A percentile compares a stretch with the other conserved stretches of the same genome.
phyloP scores from a whole-genome alignment of 2,113 vertebrate species.

The Ifrita kowaldi region DNA sequence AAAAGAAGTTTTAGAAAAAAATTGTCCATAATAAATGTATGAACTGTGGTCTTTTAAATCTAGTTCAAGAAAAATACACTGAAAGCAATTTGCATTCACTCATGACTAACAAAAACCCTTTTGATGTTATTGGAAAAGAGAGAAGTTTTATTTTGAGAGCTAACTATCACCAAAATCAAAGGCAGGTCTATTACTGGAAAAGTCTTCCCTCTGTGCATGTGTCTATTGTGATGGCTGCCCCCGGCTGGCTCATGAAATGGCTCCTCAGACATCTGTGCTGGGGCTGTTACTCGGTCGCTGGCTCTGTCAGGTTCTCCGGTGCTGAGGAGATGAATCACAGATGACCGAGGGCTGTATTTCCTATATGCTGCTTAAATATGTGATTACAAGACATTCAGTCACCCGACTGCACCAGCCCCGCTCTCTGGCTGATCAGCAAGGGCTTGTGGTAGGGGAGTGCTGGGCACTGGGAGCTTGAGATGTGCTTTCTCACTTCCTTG shows the following conservation, averaged over 20 bases:
- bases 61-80: background rate
- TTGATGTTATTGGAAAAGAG: background rate
- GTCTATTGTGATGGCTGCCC: background rate
- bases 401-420: accelerated
- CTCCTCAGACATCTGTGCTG: background rate
- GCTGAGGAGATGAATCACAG: background rate
- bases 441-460: background rate
- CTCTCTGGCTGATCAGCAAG: background rate
- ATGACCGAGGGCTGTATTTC: background rate
- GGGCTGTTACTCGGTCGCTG: background rate
- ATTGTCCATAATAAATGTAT: background rate
- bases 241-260: background rate
- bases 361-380: accelerated
- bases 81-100: background rate
- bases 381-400: background rate
- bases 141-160: background rate
- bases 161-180: background rate
- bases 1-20: background rate
- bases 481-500: background rate
- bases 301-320: background rate
- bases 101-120: background rate
- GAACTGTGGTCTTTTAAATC: background rate
- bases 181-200: background rate
- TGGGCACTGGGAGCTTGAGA: background rate
- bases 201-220: background rate